Evolutionary conservation across 1,140 invertebrate genomes (phyloP), one percentile per base, ranked within the genome.

Genomic region (Danaus melanippus): DNA sequence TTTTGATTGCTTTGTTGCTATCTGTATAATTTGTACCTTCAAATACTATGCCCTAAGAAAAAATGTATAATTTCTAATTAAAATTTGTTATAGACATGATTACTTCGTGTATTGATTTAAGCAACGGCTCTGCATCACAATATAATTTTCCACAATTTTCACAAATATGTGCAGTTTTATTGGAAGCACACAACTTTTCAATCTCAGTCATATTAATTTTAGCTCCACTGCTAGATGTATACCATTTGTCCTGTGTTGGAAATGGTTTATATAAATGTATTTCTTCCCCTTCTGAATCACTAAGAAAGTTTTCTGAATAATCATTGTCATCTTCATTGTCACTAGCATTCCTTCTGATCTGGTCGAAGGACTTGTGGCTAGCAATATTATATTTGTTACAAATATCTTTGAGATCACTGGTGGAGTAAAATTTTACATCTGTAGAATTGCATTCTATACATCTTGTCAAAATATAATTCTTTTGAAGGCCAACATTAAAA

Each of bases 271-370:
- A 63, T 42, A 67, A 43, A 69, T 58, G 50, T 66, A 49, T 66
- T 49, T 84, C 75, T 63, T 84, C 84, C 57, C 65, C 66, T 50
- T 86, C 84, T 21, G 79, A 86, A 62, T 84, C 84, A 73, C 79
- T 84, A n/a, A 80, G 56, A 67, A 84, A 82, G 51, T 76, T 77
- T 46, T 72, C 74, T 62, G 66, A 73, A 56, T 62, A 62, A 51
- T 65, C 59, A 50, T 64, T 63, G 50, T 74, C 69, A 12, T 78
- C 74, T 50, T 84, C 73, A 62, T 76, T 62, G 62, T 66, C 56
- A 52, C 67, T 65, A 55, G 50, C 42, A 67, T 66, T 66, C 43
- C 43, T 66, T 40, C 60, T 60, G 40, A 48, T 56, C 21, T 32
- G 21, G 53, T 60, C 59, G 32, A 42, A 41, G 47, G 52, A 59